phyloP scores from a whole-genome alignment of 2,888 invertebrate species.

The Caenorhabditis sp. region DNA sequence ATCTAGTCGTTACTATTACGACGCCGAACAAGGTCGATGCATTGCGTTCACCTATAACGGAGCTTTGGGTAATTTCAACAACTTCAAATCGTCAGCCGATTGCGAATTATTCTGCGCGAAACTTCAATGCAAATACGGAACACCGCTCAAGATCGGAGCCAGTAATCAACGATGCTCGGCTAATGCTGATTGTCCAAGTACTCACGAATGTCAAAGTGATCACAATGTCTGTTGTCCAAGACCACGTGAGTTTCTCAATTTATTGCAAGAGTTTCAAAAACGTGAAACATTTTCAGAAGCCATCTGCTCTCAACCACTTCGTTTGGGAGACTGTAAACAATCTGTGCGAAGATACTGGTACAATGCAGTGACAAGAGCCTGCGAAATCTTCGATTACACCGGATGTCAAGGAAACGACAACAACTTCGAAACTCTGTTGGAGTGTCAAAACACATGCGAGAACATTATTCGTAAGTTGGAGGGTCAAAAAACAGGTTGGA shows the following conservation, averaged over 20 bases:
- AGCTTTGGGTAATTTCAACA: constrained; percentile 69
- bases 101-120: constrained; percentile 70
- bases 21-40: constrained; percentile 68
- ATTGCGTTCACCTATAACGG: constrained; percentile 70
- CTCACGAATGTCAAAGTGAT: constrained; percentile 69
- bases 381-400: constrained; percentile 69
- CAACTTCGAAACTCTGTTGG: constrained; percentile 68
- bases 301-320: constrained; percentile 70
- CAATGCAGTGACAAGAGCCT: constrained; percentile 68
- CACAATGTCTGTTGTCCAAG: constrained; percentile 70
- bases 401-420: constrained; percentile 66
- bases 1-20: constrained; percentile 66
- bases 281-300: constrained; percentile 68
- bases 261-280: background rate
- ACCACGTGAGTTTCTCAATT: constrained; percentile 56
- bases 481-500: no score
- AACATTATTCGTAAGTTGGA: constrained; percentile 63
- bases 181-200: constrained; percentile 68
- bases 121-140: constrained; percentile 67
- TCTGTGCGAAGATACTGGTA: constrained; percentile 68
- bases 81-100: constrained; percentile 67
- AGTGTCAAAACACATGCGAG: constrained; percentile 69
- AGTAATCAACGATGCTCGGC: constrained; percentile 63
- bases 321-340: constrained; percentile 69
- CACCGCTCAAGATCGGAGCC: constrained; percentile 64